Evolutionary conservation across 2,888 invertebrate genomes (phyloP), one percentile per base, ranked within the genome.

Genomic region (Rotaria socialis): DNA sequence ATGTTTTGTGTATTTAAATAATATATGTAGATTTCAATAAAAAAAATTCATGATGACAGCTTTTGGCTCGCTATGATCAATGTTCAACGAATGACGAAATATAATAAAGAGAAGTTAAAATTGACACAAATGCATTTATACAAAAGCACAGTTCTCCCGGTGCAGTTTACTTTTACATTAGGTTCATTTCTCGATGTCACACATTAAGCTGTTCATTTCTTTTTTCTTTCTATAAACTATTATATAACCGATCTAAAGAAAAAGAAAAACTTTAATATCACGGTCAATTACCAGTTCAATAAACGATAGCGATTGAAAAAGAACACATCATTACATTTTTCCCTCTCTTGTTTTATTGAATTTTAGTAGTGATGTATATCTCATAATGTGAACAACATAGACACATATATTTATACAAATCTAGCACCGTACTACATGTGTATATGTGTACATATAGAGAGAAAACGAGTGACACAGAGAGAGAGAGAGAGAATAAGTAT

Each of bases 251-350:
- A 67, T 14, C 27, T 0, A 8, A 5, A 19, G 67, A 35, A 19
- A 35, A 19, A 35, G 35, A 67, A 27, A 27, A 67, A 67, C 16
- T 16, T 67, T 35, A 67, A 67, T 67, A 67, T 67, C 67, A 67
- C 67, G 67, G 67, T 35, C 67, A 67, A 67, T 67, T 67, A 67
- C 67, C 19, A 67, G 67, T 67, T 41, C 67, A 67, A 5, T 41
- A 35, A 67, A 16, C 27, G 19, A 41, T 67, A 67, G 7, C 27
- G 35, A 35, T 14, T 6, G 35, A 41, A 35, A 19, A 19, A 67
- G 35, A 27, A 16, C 14, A 4, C 14, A 50, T 0, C 14, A 67
- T 41, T 35, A 67, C 67, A 35, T 67, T 24, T 67, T 2, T 11
- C 27, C n/a, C 19, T 14, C 14, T 16, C 19, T 67, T 35, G 14